phyloP scores from a whole-genome alignment of 2,888 invertebrate species.

The Perithous albicinctus region DNA sequence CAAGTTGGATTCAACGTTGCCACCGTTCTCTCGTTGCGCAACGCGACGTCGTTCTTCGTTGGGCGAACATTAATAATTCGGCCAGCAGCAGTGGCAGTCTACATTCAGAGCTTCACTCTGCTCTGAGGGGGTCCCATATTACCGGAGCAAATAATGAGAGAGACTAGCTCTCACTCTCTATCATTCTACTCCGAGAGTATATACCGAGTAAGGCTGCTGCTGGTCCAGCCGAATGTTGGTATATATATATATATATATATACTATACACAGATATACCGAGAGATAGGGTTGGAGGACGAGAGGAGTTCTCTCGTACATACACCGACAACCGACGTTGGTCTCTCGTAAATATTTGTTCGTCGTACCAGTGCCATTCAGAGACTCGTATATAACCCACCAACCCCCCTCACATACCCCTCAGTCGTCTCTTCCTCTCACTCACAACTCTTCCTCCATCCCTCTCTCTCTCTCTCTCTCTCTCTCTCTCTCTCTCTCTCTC shows the following conservation, averaged over 20 bases:
- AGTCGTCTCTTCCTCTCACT: slow-evolving; percentile 44
- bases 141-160: slow-evolving; percentile 76
- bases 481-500: slow-evolving; percentile 35
- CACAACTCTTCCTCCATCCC: no score
- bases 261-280: slow-evolving; percentile 33
- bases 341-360: slow-evolving; percentile 80
- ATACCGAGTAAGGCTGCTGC: slow-evolving; percentile 29
- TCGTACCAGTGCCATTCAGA: slow-evolving; percentile 66
- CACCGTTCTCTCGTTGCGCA: background rate
- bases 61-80: slow-evolving; percentile 62
- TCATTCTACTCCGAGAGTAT: slow-evolving; percentile 17
- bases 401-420: slow-evolving; percentile 64
- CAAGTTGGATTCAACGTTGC: slow-evolving; percentile 13
- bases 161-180: slow-evolving; percentile 51
- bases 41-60: slow-evolving; percentile 45
- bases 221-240: slow-evolving; percentile 5
- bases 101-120: slow-evolving; percentile 13
- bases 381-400: slow-evolving; percentile 62
- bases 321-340: slow-evolving; percentile 74
- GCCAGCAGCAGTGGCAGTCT: slow-evolving; percentile 18
- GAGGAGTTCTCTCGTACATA: slow-evolving; percentile 58
- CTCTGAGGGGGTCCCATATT: slow-evolving; percentile 71
- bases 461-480: slow-evolving; percentile 25
- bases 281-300: slow-evolving; percentile 21
- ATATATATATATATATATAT: no score